Evolutionary conservation across 2,888 invertebrate genomes (phyloP).

Genomic region (Chloromyia formosa): DNA sequence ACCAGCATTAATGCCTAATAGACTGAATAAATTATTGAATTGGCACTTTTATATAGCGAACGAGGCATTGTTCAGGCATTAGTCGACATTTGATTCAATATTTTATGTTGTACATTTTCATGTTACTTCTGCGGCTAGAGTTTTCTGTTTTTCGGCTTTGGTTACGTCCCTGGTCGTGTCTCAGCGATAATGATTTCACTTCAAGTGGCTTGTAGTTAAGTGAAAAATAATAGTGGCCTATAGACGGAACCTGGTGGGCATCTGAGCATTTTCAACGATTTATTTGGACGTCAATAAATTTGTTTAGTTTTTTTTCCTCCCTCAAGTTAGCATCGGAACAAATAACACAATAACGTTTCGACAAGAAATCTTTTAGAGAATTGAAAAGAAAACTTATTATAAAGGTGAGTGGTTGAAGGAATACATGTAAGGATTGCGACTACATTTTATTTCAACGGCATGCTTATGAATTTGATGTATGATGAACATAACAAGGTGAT

Average conservation of each 20-base stretch:
- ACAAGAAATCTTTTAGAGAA: too few species aligned
- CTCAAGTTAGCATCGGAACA: background rate
- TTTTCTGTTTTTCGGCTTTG: background rate
- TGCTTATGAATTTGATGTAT: background rate
- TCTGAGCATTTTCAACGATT: background rate
- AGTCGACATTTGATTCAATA: conserved; percentile 25
- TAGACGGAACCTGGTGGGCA: conserved; percentile 1
- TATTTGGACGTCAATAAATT: conserved; percentile 23
- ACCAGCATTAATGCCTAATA: background rate
- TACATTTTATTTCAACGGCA: background rate
- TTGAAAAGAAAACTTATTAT: too few species aligned
- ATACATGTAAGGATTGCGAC: too few species aligned
- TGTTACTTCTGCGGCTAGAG: background rate
- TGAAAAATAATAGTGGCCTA: conserved; percentile 1
- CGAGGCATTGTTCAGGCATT: conserved; percentile 12
- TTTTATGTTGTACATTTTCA: background rate
- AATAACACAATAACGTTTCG: too few species aligned
- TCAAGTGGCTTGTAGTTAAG: conserved; percentile 13
- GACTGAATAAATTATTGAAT: conserved; percentile 25
- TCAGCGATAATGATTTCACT: background rate
- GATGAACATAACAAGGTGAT: background rate
- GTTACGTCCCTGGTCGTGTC: too few species aligned
- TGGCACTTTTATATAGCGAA: conserved; percentile 14
- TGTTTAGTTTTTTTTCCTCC: background rate
- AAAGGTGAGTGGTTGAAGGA: too few species aligned